Evolutionary conservation across 30 jellyfish, hydroid and myxozoan genomes (phyloP).

Genomic region (Chironex yamaguchii): DNA sequence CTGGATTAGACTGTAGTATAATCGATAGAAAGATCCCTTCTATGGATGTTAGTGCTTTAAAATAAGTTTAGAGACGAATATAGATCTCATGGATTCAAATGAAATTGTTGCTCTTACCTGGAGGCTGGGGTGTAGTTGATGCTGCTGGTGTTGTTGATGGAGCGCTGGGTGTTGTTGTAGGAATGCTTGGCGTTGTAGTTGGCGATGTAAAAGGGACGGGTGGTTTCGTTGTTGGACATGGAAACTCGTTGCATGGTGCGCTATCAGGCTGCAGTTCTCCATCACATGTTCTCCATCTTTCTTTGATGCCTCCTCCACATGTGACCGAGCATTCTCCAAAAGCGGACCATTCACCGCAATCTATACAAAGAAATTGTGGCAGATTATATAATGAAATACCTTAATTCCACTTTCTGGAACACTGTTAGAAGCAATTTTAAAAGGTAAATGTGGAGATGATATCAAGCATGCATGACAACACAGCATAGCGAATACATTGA

Average conservation of each 20-base stretch:
- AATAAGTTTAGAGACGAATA: too few relatives aligned
- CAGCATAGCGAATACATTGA: too few relatives aligned
- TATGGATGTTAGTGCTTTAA: too few relatives aligned
- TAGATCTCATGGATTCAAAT: too few relatives aligned
- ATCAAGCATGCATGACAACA: too few relatives aligned
- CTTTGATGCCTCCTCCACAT: conserved; percentile 90
- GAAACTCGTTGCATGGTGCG: conserved; percentile 76
- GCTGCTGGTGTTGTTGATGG: conserved; percentile 48
- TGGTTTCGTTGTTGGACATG: conserved; percentile 82
- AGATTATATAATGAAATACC: too few relatives aligned
- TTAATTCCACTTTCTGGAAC: too few relatives aligned
- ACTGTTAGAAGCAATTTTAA: too few relatives aligned
- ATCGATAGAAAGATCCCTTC: too few relatives aligned
- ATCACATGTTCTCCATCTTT: conserved; percentile 97
- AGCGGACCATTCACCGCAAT: conserved; percentile 98
- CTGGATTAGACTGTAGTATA: neutral
- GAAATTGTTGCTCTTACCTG: neutral
- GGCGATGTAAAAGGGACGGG: conserved; percentile 29
- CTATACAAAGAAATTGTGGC: too few relatives aligned
- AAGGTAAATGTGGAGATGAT: too few relatives aligned
- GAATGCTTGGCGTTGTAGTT: conserved; percentile 63
- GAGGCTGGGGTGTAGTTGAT: conserved; percentile 39
- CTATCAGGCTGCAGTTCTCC: conserved; percentile 76
- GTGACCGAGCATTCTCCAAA: conserved; percentile 83
- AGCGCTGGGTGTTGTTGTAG: conserved; percentile 57